Evolutionary conservation across 2,797 vertebrate species (phyloP).

Genomic region (Sus cebifrons): DNA sequence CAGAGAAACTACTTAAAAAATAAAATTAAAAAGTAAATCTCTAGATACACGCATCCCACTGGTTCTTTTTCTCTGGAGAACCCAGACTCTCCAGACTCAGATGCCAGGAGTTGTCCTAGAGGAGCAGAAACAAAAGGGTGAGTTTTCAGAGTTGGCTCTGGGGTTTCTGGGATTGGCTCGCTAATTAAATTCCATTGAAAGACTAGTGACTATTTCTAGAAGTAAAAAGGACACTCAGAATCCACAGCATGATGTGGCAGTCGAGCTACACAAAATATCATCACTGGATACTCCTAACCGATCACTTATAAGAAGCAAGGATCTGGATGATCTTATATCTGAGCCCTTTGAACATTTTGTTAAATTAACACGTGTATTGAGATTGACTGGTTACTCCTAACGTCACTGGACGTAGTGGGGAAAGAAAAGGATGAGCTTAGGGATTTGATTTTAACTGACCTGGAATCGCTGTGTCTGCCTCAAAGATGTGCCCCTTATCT

Average conservation of each 20-base stretch:
- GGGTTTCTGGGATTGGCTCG: background rate
- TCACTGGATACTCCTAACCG: background rate
- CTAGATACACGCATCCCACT: no score
- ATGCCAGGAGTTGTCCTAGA: background rate
- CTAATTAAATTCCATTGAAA: background rate
- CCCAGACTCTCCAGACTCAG: background rate
- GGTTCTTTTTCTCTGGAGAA: background rate
- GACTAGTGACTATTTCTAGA: background rate
- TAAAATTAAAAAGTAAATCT: no score
- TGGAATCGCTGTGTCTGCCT: background rate
- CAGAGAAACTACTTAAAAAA: no score
- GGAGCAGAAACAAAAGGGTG: background rate
- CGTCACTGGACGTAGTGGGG: background rate
- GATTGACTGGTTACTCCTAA: background rate
- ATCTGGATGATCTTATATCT: background rate
- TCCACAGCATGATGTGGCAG: background rate
- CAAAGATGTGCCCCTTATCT: no score
- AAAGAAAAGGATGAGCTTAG: background rate
- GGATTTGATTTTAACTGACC: background rate
- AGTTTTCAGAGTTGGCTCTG: background rate
- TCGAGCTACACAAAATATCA: background rate
- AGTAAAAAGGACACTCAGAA: background rate
- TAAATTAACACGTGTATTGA: background rate
- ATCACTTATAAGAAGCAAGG: background rate
- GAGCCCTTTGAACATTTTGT: background rate